Percentiles rank a stretch among this genome's conserved stretches.
Conservation (phyloP, 2,888 invertebrate genomes). For the Sarcophaga rosellei region DNA sequence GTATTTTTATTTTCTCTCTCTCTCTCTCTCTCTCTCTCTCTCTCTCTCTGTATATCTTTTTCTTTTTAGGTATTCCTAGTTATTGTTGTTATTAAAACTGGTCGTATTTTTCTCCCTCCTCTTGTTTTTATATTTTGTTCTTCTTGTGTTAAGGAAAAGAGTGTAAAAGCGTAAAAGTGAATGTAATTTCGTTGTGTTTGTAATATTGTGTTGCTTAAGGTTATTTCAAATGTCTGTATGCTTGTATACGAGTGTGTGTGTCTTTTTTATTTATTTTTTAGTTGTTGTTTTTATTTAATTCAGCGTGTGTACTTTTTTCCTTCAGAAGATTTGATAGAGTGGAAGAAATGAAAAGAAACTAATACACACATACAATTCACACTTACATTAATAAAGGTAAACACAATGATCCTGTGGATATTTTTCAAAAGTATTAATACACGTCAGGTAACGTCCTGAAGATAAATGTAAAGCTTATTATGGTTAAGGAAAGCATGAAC, state of each 20-base stretch:
- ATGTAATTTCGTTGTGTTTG: not conserved
- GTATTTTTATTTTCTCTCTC: not conserved
- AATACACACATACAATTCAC: conserved; percentile 7
- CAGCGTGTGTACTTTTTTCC: conserved; percentile 1
- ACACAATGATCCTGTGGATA: not conserved
- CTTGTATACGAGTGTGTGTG: not conserved
- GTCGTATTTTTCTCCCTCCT: not conserved
- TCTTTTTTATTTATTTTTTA: not conserved
- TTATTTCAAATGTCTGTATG: not conserved
- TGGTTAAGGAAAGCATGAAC: too few species aligned
- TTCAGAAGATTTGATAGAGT: conserved; percentile 14
- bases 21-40: too few species aligned
- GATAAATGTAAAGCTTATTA: too few species aligned
- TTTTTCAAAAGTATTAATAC: too few species aligned
- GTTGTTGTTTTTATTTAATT: conserved; percentile 1
- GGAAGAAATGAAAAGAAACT: conserved; percentile 20
- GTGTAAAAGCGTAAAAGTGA: not conserved
- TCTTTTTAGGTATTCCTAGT: not conserved
- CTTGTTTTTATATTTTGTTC: not conserved
- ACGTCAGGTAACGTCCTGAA: too few species aligned
- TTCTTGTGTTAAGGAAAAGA: not conserved
- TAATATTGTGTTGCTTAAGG: not conserved
- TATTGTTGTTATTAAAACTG: not conserved
- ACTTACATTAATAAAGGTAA: not conserved
- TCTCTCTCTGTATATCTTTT: not conserved